Evolutionary conservation across 2,888 invertebrate genomes (phyloP).

Genomic region (Sphinx pinastri): DNA sequence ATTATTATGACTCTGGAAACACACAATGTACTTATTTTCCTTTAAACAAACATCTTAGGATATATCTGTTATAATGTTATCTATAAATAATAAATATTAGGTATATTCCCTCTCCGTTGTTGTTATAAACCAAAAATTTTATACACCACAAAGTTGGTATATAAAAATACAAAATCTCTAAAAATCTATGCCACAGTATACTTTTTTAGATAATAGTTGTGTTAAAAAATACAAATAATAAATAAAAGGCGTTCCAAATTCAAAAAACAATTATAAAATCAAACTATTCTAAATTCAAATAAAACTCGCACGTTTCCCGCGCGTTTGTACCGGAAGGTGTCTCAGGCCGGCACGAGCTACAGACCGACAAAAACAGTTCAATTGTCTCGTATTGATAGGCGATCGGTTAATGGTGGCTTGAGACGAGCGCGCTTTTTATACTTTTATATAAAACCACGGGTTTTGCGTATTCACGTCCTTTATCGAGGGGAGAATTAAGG

Average conservation of each 20-base stretch:
- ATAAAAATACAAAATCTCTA: too few species aligned
- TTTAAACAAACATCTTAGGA: too few species aligned
- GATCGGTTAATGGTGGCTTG: conserved; percentile 36
- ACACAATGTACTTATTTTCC: too few species aligned
- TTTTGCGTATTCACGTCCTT: conserved; percentile 22
- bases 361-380: conserved; percentile 53
- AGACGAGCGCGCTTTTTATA: conserved; percentile 33
- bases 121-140: too few species aligned
- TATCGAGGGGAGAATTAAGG: conserved; percentile 2
- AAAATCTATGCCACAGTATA: too few species aligned
- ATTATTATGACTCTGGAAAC: too few species aligned
- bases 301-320: neutral
- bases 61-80: too few species aligned
- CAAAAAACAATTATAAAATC: neutral
- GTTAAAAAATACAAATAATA: too few species aligned
- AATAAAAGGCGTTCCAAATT: neutral
- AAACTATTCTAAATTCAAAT: conserved; percentile 6
- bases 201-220: too few species aligned
- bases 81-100: too few species aligned
- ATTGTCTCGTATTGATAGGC: conserved; percentile 59
- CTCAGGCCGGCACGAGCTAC: conserved; percentile 65
- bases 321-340: conserved; percentile 65
- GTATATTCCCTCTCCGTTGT: too few species aligned
- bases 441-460: conserved; percentile 35
- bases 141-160: too few species aligned